Base-by-base conservation (phyloP, 2,888 invertebrate species). In the Acrobasis suavella region DNA sequence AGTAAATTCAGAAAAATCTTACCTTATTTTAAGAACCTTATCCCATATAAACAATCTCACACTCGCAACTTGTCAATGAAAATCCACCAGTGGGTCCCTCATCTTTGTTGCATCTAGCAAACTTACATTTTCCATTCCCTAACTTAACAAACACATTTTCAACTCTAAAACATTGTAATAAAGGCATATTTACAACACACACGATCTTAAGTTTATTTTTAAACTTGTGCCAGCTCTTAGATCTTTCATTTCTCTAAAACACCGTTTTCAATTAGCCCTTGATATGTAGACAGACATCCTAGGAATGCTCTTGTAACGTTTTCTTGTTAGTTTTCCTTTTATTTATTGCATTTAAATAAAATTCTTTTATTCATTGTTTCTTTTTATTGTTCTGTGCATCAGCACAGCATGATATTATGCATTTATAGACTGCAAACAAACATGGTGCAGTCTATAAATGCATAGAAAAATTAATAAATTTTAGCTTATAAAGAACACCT, bases 41-140 rank as follows among this genome's bases (percentile, higher is more conserved):
- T 61, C 64, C 42, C 56, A 58, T 67, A 68, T 68, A 71, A 68
- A 71, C 67, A 72, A 67, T 65, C 62, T 63, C 49, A 64, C 62
- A 61, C 67, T 69, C 64, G 68, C 77, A 69, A 78, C 78, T 84
- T 80, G 81, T 83, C 86, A 85, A 85, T 86, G 86, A 81, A 84
- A 87, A 87, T 87, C 85, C 85, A 87, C 86, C 82, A 78, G 76
- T 80, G 75, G 77, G 68, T 83, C 82, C 80, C 80, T 83, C 81
- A 82, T 85, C 84, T 85, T 80, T 84, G 83, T 86, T 82, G 80
- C 83, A 77, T 80, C 72, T 70, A 66, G 67, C 64, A 62, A 62
- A 50, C 54, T 55, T 56, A 15, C 6, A 9, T 63, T 65, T 62
- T 64, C 60, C 49, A 22, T 42, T 55, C 37, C 7, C 54, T 32